Evolutionary conservation across 1,140 invertebrate species (phyloP), one percentile per base, ranked within the genome.

Genomic region (Ericerus pela): DNA sequence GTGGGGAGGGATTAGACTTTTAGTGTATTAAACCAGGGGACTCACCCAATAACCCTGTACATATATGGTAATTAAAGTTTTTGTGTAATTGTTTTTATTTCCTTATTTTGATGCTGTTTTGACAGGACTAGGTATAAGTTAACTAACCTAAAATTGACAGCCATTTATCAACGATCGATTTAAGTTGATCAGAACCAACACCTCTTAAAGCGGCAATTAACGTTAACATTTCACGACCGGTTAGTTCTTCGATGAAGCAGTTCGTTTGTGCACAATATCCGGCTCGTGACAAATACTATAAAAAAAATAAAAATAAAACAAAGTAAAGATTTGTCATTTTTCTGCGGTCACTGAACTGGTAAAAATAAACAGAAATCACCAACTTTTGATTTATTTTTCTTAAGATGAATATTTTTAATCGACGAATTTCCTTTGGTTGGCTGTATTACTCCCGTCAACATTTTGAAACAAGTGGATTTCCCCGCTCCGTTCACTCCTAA

Each of bases 391-490:
- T 47, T 47, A 47, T 47, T 24, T 2, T 18, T 3, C 22, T 24
- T 47, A 18, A 47, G 4, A 24, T 24, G 10, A 24, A 47, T 47
- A 4, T 5, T 14, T 22, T 43, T 18, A 56, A 64, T 58, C 20
- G 27, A 56, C n/a, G 62, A 59, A 56, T 63, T 59, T 1, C 64
- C 64, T 24, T 26, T 24, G 14, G 60, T 62, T 1, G 60, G 56
- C 8, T 33, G 36, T 41, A 58, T 54, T 38, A 58, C 62, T 14
- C 63, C 64, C 16, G 64, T 66, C 16, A 66, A 51, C 58, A 65
- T 62, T 59, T 82, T 82, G 62, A 94, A 93, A 5, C 86, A 91
- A 11, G 86, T 86, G 4, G 88, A 90, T 71, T 95, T 95, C 3
- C 91, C 91, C 4, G 91, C 89, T 0, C 90, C 91, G 64, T 84